Evolutionary conservation across 2,113 vertebrate genomes (phyloP).

Genomic region (Plecturocebus donacophilus): DNA sequence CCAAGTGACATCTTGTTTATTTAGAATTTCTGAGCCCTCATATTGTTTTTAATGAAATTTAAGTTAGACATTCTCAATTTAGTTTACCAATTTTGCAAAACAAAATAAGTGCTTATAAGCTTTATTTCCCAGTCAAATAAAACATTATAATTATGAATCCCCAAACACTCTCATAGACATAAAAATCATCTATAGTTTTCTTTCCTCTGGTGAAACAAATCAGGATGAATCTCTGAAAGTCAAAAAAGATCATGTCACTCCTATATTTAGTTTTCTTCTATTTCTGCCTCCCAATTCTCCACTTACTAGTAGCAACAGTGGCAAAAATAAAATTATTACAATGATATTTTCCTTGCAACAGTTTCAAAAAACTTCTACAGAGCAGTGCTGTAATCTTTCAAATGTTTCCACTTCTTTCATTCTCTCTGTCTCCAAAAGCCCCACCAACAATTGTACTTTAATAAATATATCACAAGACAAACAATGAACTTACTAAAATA

Average conservation of each 20-base stretch:
- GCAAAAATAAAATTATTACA: conserved; percentile 7
- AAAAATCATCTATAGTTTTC: neutral
- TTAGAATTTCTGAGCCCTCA: neutral
- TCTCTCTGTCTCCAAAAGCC: neutral
- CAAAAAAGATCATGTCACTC: neutral
- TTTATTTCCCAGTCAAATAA: neutral
- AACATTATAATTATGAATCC: neutral
- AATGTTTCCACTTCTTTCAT: neutral
- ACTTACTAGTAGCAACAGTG: neutral
- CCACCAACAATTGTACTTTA: neutral
- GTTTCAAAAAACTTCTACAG: neutral
- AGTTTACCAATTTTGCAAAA: neutral
- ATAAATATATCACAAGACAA: neutral
- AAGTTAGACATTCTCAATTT: neutral
- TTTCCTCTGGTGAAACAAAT: neutral
- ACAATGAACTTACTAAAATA: neutral
- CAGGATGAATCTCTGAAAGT: neutral
- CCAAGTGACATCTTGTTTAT: neutral
- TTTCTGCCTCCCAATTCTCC: neutral
- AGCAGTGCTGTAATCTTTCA: neutral
- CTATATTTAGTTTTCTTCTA: neutral
- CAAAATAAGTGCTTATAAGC: neutral
- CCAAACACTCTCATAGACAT: neutral
- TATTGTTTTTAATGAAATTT: neutral
- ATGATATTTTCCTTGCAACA: neutral